Percentiles rank a stretch among this genome's conserved stretches.
phyloP scores from a whole-genome alignment of 2,113 vertebrate species.

The Alethe diademata region DNA sequence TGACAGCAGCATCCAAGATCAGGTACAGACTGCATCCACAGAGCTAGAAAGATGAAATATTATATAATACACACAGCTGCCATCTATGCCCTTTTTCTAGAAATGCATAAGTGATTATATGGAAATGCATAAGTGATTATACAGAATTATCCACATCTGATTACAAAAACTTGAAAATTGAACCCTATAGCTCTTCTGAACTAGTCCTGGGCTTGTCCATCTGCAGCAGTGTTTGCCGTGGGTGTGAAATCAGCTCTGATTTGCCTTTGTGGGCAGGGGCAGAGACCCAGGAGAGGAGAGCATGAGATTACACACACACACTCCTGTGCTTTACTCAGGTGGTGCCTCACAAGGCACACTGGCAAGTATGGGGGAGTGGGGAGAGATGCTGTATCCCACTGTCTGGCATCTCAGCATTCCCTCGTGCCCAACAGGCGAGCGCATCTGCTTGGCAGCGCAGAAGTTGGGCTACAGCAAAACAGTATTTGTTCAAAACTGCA shows the following conservation, averaged over 20 bases:
- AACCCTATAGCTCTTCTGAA: not conserved
- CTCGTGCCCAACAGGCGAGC: not conserved
- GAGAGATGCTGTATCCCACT: not conserved
- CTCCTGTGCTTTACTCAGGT: not conserved
- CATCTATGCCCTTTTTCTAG: not conserved
- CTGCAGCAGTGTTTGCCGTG: accelerated
- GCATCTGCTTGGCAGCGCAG: not conserved
- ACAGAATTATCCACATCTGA: not conserved
- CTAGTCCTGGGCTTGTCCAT: accelerated
- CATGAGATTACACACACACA: accelerated
- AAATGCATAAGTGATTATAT: not conserved
- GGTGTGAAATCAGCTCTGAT: not conserved
- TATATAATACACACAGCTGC: not conserved
- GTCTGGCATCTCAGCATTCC: not conserved
- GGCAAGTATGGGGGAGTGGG: not conserved
- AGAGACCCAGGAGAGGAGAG: not conserved
- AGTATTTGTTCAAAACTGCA: not conserved
- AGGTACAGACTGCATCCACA: not conserved
- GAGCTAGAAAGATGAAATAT: not conserved
- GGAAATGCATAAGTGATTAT: not conserved
- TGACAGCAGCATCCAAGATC: not conserved
- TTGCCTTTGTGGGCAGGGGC: not conserved
- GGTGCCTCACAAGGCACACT: not conserved
- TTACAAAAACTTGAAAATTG: not conserved
- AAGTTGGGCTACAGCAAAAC: not conserved